Evolutionary conservation across 2,113 vertebrate genomes (phyloP).

Genomic region (Psittacus erithacus): DNA sequence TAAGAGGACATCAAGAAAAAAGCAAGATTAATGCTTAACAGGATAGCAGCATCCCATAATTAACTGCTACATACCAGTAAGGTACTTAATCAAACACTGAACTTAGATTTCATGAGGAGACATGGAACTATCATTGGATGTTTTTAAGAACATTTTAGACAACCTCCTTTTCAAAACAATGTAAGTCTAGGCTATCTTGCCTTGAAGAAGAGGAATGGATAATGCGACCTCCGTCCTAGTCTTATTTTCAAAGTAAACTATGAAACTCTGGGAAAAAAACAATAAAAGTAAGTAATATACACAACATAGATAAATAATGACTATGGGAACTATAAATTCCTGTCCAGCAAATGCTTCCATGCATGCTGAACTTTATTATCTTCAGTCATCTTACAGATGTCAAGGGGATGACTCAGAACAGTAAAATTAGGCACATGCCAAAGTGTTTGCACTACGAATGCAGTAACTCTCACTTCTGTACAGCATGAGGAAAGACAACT

Average conservation of each 20-base stretch:
- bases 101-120: neutral
- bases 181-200: neutral
- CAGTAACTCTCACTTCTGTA: slow-evolving; percentile 9
- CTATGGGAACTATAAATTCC: neutral
- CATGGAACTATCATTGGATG: neutral
- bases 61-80: neutral
- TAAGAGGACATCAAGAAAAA: neutral
- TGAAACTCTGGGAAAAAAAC: neutral
- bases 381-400: slow-evolving; percentile 8
- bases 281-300: neutral
- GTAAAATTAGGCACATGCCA: neutral
- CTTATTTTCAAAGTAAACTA: neutral
- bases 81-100: neutral
- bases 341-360: neutral
- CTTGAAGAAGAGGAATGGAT: neutral
- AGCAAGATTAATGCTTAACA: neutral
- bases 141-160: neutral
- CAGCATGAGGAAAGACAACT: neutral
- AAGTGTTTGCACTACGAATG: neutral
- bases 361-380: neutral
- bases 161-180: neutral
- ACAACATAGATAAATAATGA: neutral
- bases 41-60: neutral
- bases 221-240: neutral
- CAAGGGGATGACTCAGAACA: slow-evolving; percentile 7